Conservation (phyloP, 2,888 invertebrate genomes). For the Neocrepidodera transversa region DNA sequence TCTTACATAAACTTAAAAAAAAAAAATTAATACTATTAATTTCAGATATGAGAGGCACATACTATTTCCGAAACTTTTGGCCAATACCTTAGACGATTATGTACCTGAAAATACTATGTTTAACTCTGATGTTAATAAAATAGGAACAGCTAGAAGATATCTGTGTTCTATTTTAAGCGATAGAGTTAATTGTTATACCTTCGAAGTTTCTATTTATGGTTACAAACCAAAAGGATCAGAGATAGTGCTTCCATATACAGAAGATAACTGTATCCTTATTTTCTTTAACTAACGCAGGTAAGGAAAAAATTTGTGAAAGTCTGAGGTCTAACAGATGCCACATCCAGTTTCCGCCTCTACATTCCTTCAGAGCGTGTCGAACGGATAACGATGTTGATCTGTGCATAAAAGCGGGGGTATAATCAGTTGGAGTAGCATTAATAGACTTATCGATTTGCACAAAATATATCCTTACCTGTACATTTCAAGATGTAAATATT, state of each 20-base stretch:
- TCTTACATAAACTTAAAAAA: too few species aligned
- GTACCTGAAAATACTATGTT: conserved; percentile 85
- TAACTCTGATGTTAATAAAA: conserved; percentile 86
- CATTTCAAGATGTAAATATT: too few species aligned
- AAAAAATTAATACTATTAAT: conserved; percentile 25
- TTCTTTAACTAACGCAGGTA: too few species aligned
- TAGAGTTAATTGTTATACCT: conserved; percentile 85
- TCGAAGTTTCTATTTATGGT: conserved; percentile 92
- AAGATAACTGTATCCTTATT: conserved; percentile 94
- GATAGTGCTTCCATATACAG: conserved; percentile 84
- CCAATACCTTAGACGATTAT: conserved; percentile 89
- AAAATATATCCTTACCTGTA: too few species aligned
- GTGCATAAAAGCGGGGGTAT: too few species aligned
- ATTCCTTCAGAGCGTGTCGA: too few species aligned
- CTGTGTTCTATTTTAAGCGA: conserved; percentile 78
- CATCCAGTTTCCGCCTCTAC: too few species aligned
- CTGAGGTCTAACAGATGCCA: too few species aligned
- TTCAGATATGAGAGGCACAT: conserved; percentile 91
- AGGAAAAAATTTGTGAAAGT: too few species aligned
- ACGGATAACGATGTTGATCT: too few species aligned
- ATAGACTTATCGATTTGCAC: too few species aligned
- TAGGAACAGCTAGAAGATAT: conserved; percentile 86
- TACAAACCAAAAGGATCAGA: conserved; percentile 75
- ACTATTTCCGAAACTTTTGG: conserved; percentile 91
- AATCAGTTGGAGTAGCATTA: too few species aligned